Evolutionary conservation across 2,113 vertebrate genomes (phyloP), one percentile per base, ranked within the genome.

Genomic region (Cervus canadensis): DNA sequence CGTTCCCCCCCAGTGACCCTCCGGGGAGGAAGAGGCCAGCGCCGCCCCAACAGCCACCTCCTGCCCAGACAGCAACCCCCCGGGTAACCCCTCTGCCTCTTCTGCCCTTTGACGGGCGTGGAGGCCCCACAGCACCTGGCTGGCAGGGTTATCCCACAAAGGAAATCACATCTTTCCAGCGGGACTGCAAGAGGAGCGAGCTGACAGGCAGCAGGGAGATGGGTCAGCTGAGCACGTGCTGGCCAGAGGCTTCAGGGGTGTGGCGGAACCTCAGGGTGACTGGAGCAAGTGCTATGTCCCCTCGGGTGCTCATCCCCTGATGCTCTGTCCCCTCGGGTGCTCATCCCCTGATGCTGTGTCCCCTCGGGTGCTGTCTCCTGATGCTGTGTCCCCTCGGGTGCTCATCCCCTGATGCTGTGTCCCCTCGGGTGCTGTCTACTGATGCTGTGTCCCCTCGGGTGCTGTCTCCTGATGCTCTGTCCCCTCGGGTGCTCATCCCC

Each of bases 371-470:
- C 21, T 57, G 0, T 23, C 54, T 23, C 56, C 21, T 57, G 8
- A 36, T 36, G 36, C 36, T 36, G 36, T 36, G 36, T 36, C 23
- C 23, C 56, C 56, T 1, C 1, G 4, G 25, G 25, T 59, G 36
- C 36, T 36, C 36, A 36, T 36, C 36, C 36, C 36, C 36, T 36
- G 36, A 36, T 36, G 36, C 36, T 36, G 36, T 36, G 36, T 36
- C 36, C 36, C 36, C 36, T 36, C 36, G 2, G 36, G 36, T 36
- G 26, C 59, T 60, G 0, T 60, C 59, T 1, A 26, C 26, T 6
- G 26, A 1, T 6, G 59, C 23, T 5, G 0, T 2, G 23, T 26
- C 10, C 57, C 57, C 10, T 2, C 2, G 0, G 57, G 57, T 26
- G 2, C 25, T 59, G 0, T 60, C 59, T 6, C 59, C 26, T 60